Percentiles rank a stretch among this genome's conserved stretches.
Conservation (phyloP, 2,797 vertebrate species). For the Cossypha dichroa region DNA sequence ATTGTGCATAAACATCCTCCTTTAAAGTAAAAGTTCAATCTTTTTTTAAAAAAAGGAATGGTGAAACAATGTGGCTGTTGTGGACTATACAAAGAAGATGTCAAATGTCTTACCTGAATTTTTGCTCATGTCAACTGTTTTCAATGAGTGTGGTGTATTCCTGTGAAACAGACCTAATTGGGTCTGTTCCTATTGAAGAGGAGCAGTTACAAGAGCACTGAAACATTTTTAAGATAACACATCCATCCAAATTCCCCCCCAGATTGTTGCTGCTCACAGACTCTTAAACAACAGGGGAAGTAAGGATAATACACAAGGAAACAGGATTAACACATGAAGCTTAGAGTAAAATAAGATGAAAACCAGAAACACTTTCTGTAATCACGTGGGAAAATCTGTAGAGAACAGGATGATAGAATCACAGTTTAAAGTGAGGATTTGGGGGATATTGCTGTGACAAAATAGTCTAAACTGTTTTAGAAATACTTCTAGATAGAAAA, state of each 20-base stretch:
- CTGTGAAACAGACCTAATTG: background rate
- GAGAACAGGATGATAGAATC: background rate
- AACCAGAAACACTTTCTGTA: background rate
- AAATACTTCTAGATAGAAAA: background rate
- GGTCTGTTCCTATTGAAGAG: background rate
- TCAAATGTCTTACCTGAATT: background rate
- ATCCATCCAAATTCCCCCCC: background rate
- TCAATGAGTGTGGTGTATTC: background rate
- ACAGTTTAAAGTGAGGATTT: background rate
- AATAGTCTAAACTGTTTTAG: background rate
- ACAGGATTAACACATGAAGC: background rate
- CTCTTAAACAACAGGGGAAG: background rate
- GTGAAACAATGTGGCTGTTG: background rate
- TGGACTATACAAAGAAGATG: background rate
- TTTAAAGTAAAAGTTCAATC: background rate
- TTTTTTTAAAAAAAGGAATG: background rate
- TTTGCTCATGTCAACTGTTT: background rate
- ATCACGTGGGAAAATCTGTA: background rate
- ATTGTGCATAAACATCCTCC: slow-evolving; percentile 19
- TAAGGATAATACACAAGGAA: background rate
- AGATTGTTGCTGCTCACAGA: background rate
- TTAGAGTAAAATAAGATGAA: background rate
- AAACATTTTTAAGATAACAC: background rate
- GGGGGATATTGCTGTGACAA: background rate
- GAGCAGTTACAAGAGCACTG: background rate